Base-by-base conservation (phyloP, 2,888 invertebrate species). In the Andrena flavipes region DNA sequence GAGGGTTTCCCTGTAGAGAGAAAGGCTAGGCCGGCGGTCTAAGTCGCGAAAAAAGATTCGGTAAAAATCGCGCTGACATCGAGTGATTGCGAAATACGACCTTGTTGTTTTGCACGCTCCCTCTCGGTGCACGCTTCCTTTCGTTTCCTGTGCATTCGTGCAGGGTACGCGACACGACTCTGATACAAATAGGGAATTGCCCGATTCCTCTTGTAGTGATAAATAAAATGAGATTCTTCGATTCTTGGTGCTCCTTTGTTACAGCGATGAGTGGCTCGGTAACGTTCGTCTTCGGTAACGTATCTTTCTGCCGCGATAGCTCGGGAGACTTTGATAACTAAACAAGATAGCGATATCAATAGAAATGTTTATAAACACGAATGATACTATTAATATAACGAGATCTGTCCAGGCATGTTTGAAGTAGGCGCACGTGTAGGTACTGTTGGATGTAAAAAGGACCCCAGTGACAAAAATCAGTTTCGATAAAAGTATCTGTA, bases 41-140 rank as follows among this genome's bases (percentile, higher is more conserved):
- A 42, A 35, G 16, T 23, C 2, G 33, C 51, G 23, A 20, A 67
- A 62, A 56, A 65, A 72, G 29, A 51, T 72, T 67, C 30, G 65
- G 56, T 64, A 71, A 72, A 77, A 72, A 65, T 26, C 35, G 16
- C 10, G 20, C 65, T 51, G 65, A 77, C 64, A 59, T 64, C 69
- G 75, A 73, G 69, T 69, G 42, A 54, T 83, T 76, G 68, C 56
- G 54, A 76, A 80, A 83, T 75, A 80, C 71, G 54, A 49, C 62
- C 54, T 84, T 67, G 51, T 75, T 49, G 26, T 29, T 54, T n/a
- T 62, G 60, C 69, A 59, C 67, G 70, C 68, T 82, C 67, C 35
- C 76, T 64, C 59, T 64, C 23, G 29, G 65, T 16, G 60, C 74
- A 67, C 26, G 48, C 48, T 64, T 42, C 35, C 63, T 63, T 72